These are phyloP conservation scores for Arenicola marina DNA, from an alignment of 2,888 invertebrate genomes.

Conservation along the genomic window DNA sequence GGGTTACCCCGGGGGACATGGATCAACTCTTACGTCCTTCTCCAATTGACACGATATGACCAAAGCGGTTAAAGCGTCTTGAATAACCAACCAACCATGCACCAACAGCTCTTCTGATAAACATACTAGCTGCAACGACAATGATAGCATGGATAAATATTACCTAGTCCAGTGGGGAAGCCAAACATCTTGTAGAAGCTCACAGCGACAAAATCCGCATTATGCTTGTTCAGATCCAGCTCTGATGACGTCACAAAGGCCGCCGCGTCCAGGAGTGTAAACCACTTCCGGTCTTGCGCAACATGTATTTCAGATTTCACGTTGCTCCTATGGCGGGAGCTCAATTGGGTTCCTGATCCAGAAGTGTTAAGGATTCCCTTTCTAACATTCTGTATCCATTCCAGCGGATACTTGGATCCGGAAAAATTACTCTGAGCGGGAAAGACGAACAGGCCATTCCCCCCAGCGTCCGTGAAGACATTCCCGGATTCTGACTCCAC, in stretches of 20 bases:
- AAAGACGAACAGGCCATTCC: constrained; percentile 71
- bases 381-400: constrained; percentile 68
- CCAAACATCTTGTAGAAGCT: constrained; percentile 98
- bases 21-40: too few species aligned
- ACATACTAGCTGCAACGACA: too few species aligned
- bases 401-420: constrained; percentile 84
- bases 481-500: too few species aligned
- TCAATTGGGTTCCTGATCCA: neutral
- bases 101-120: too few species aligned
- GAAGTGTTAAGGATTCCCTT: too few species aligned
- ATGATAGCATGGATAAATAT: too few species aligned
- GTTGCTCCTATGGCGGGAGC: neutral
- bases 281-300: constrained; percentile 13
- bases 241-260: constrained; percentile 76
- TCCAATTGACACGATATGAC: too few species aligned
- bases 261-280: constrained; percentile 84
- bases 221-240: constrained; percentile 73
- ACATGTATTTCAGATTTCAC: neutral
- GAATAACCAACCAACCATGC: too few species aligned
- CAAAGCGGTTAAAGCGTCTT: too few species aligned
- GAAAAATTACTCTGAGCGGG: constrained; percentile 96
- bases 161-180: constrained; percentile 88
- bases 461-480: neutral
- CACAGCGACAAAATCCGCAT: constrained; percentile 87
- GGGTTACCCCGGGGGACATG: too few species aligned